Evolutionary conservation across 2,113 vertebrate genomes (phyloP), one percentile per base, ranked within the genome.

Genomic region (Excalfactoria chinensis): DNA sequence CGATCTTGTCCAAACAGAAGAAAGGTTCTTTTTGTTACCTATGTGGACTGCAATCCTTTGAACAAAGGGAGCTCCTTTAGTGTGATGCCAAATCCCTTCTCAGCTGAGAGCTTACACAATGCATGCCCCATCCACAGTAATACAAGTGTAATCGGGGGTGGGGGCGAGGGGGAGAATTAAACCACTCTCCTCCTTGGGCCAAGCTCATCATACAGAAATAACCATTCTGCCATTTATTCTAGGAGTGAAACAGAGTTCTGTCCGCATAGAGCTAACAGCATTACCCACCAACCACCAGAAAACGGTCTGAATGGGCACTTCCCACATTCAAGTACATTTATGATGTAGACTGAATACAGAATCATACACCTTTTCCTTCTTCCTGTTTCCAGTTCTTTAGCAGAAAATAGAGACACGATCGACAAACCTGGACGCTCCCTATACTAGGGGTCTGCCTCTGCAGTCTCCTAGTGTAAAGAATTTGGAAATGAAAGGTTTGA

Each of bases 41-140:
- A 89, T 91, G 71, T 66, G 93, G 96, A 93, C 80, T 78, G 37
- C 12, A 92, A n/a, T 56, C 84, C 96, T 97, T 97, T 89, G 77
- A 96, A 96, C 87, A 86, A 93, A 91, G 88, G 72, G 77, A 86
- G 67, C 49, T 81, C 85, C 81, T 92, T 67, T 91, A 78, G 80
- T 74, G 32, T n/a, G 82, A 96, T 73, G 89, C 88, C 71, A 95
- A 71, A 90, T 32, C 62, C 89, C 22, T 92, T 13, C 62, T 88
- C 16, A 19, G 77, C 48, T 64, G 37, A 93, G 41, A 85, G 60
- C 55, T 89, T 58, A 34, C 86, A 93, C 66, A 86, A 5, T 25
- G 51, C 41, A 43, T 55, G 64, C 76, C 86, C 73, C 83, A 90
- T 56, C 95, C 74, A 92, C 67, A 84, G 1, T 3, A 89, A 21